phyloP scores from a whole-genome alignment of 2,888 invertebrate species.

The Sarcophaga subvicina region DNA sequence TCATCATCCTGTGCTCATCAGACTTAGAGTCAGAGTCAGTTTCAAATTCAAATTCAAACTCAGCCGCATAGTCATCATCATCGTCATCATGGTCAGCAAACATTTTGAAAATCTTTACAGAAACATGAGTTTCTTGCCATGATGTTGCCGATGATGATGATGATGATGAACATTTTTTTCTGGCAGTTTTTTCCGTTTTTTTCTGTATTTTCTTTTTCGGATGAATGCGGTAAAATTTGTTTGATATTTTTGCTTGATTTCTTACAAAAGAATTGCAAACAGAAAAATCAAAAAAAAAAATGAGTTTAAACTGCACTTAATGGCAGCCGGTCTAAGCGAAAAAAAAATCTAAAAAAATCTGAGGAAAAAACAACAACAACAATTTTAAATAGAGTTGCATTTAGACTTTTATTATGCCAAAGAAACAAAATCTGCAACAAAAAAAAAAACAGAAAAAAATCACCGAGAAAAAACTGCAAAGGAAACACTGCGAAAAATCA shows the following conservation, averaged over 20 bases:
- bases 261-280: constrained; percentile 65
- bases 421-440: constrained; percentile 3
- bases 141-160: constrained; percentile 25
- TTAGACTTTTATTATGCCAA: constrained; percentile 62
- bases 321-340: constrained; percentile 40
- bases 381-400: constrained; percentile 69
- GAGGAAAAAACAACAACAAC: constrained; percentile 43
- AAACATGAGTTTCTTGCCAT: constrained; percentile 23
- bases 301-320: constrained; percentile 61
- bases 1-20: constrained; percentile 53
- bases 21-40: constrained; percentile 6
- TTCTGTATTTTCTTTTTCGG: not conserved
- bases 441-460: constrained; percentile 25
- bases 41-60: no score
- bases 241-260: constrained; percentile 80
- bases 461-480: not conserved
- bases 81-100: constrained; percentile 37
- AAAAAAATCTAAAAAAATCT: not conserved
- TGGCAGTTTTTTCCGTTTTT: no score
- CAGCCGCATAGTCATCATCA: constrained; percentile 33
- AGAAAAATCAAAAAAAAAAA: constrained; percentile 44
- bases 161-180: constrained; percentile 11
- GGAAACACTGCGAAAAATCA: constrained; percentile 53
- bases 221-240: constrained; percentile 75
- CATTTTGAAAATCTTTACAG: no score